phyloP scores from a whole-genome alignment of 2,888 invertebrate species.

The Zeuzera pyrina region DNA sequence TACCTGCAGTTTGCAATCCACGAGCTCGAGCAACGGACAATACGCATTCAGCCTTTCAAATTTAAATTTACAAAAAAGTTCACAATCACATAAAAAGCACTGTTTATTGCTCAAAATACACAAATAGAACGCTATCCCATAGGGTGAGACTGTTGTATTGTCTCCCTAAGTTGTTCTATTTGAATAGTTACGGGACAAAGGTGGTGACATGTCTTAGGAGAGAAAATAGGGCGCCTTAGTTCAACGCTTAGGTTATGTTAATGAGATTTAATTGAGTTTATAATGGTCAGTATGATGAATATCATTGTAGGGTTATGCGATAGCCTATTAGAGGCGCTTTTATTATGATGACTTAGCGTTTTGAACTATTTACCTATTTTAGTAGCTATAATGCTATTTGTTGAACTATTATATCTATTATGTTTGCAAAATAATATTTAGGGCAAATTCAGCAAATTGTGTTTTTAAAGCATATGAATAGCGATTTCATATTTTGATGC shows the following conservation, averaged over 20 bases:
- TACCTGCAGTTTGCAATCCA: slow-evolving; percentile 61
- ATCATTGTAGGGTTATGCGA: slow-evolving; percentile 22
- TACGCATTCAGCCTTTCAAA: slow-evolving; percentile 63
- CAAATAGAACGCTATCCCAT: slow-evolving; percentile 61
- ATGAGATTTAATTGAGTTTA: slow-evolving; percentile 73
- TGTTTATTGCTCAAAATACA: slow-evolving; percentile 73
- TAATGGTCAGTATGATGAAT: slow-evolving; percentile 64
- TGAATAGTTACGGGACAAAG: slow-evolving; percentile 64
- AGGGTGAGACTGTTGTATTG: slow-evolving; percentile 67
- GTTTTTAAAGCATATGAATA: too few relatives aligned
- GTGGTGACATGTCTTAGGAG: slow-evolving; percentile 62
- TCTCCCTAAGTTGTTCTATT: slow-evolving; percentile 57
- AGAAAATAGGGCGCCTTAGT: slow-evolving; percentile 42
- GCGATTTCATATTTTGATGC: too few relatives aligned
- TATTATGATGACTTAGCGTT: slow-evolving; percentile 48
- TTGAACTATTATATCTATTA: too few relatives aligned
- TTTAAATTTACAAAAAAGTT: slow-evolving; percentile 44
- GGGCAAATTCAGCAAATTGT: too few relatives aligned
- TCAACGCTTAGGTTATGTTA: slow-evolving; percentile 53
- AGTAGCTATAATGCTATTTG: background rate
- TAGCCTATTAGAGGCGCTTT: slow-evolving; percentile 53
- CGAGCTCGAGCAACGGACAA: slow-evolving; percentile 71
- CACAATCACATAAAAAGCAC: slow-evolving; percentile 69
- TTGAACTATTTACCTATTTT: background rate
- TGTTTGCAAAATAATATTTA: too few relatives aligned